Evolutionary conservation across 2,797 vertebrate species (phyloP), one percentile per base, ranked within the genome.

Genomic region (Enteromius unitaeniatus): DNA sequence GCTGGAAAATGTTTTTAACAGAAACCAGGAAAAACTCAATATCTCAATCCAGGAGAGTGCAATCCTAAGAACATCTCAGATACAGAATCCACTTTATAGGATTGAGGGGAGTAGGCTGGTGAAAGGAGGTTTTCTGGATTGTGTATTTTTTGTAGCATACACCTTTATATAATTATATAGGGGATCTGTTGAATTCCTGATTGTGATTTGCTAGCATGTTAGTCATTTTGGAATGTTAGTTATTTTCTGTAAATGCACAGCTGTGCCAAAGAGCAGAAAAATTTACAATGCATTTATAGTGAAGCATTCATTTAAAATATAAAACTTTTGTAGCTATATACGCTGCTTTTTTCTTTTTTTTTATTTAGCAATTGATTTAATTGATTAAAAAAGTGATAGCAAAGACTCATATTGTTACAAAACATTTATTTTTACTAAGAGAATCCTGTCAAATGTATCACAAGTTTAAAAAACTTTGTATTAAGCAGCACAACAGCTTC

Each of bases 21-120:
- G 81, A 82, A 34, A 76, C 60, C 42, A n/a, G 60, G 60, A 65
- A 49, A 77, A 78, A 64, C 58, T 78, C 60, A 21, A 78, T 78
- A 65, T 67, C 81, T 68, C 81, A 55, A 40, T 76, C 72, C 49
- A 28, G 31, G 73, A 55, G 47, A 67, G 60, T 73, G 79, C 69
- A 81, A 64, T 62, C 42, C 34, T 47, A 37, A 31, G 40, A 62
- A 81, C 37, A 65, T 64, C 81, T 55, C 2, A 40, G 45, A 82
- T 65, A 53, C 45, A 55, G 58, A 51, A 75, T 67, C 45, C 60
- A 75, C 60, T 82, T 76, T 34, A 31, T 13, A n/a, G 23, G 60
- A 76, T 53, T 75, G 80, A 75, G 31, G 14, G 26, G 4, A 51
- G 51, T 11, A 26, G 6, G 21, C 6, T 7, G 14, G 51, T 28